Base-by-base conservation (phyloP, 2,113 vertebrate species). In the Conger conger region DNA sequence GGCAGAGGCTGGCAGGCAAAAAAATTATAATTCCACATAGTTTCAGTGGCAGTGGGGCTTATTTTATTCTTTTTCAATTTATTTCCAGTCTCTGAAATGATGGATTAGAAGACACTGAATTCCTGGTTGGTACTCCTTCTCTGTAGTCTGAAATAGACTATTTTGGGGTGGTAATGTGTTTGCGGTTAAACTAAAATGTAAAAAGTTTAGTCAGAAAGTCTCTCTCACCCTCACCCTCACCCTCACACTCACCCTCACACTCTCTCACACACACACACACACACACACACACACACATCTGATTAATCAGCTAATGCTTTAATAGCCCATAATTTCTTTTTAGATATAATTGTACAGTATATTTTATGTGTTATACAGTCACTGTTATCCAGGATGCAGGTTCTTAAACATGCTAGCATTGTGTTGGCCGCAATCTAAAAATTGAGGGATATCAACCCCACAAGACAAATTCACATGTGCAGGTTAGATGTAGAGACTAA, bases 181-280 rank as follows among this genome's bases (percentile, higher is more conserved):
- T 68, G 60, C 60, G 17, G 23, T n/a, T 20, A 68, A 68, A 27
- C 23, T 27, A n/a, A 68, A 73, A 33, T 73, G 2, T 6, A 13
- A 11, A 30, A 73, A n/a, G 27, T 73, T n/a, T n/a, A 33, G 11
- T 8, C 11, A 33, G 68, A 90, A 90, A 91, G 88, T 88, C 82
- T 57, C 85, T 82, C 80, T 77, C 37, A 13, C 40, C 38, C 23
- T 30, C 63, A 35, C 68, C 30, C 37, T 73, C 82, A 50, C 82
- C 68, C 63, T 40, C 63, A 83, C 23, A 83, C 82, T 53, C 80
- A 81, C 80, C 45, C 80, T 50, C 80, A 81, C 80, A 81, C 80
- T 50, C 45, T 50, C 80, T 36, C 17, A 82, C 33, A 53, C 33
- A 81, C n/a, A 17, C 4, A 33, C 42, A 27, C 20, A 80, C n/a